Base-by-base conservation (phyloP, 2,888 invertebrate genomes). In the Dryobotodes eremita region DNA sequence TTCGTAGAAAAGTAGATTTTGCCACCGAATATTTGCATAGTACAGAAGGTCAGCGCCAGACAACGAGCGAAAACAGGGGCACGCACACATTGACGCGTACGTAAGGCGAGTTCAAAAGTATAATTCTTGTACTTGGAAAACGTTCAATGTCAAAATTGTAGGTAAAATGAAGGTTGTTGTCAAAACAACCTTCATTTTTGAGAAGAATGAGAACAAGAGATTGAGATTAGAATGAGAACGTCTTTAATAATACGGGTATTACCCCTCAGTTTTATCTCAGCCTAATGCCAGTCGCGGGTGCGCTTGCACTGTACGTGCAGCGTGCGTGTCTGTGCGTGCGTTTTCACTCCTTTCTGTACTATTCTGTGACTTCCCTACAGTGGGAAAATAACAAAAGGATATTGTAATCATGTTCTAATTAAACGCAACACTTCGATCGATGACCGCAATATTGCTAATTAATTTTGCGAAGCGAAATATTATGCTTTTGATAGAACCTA, bases 331-430 rank as follows among this genome's bases (percentile, higher is more conserved):
- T 48, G 11, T 48, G 74, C 20, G n/a, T 75, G 20, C 4, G 2
- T 23, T 61, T 61, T 61, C 7, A 0, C 2, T 74, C 4, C 11
- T 59, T 68, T 59, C 59, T 78, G 57, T 15, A 11, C 10, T 61
- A 42, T n/a, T 46, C 17, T 46, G 15, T 31, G 2, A 11, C 1
- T 31, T 13, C 20, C 26, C 26, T 42, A 17, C 10, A 55, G 2
- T 77, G n/a, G 55, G 11, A n/a, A 11, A 23, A 2, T 26, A 55
- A 75, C 2, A 46, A 17, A 53, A 17, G 13, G 8, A 11, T 26
- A 65, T 48, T 36, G 46, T 57, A 55, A 48, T n/a, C n/a, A 2
- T n/a, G 20, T 46, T 46, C 15, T 69, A 77, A 61, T 79, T 46
- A 53, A 61, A 53, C 8, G 42, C 8, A 61, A 46, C 8, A n/a